Evolutionary conservation across 2,113 vertebrate species (phyloP).

Genomic region (Rhinopithecus roxellana): DNA sequence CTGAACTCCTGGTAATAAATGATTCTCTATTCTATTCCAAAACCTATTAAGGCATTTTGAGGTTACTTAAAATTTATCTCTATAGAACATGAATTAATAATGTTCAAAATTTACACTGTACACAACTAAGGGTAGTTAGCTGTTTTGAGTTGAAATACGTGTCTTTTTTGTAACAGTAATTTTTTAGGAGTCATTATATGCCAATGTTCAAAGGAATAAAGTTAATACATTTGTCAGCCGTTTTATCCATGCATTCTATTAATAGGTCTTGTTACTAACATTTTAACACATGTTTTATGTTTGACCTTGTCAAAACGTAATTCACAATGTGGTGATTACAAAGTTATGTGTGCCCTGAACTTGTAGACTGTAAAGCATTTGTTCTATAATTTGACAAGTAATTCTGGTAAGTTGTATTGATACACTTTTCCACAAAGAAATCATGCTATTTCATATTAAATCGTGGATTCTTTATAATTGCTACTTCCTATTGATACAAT

Average conservation of each 20-base stretch:
- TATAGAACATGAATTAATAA: neutral
- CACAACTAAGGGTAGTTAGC: neutral
- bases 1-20: neutral
- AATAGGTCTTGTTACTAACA: neutral
- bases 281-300: neutral
- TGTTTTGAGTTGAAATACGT: neutral
- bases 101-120: neutral
- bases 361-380: neutral
- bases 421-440: conserved; percentile 29
- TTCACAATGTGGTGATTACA: neutral
- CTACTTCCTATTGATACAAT: neutral
- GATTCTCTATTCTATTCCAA: neutral
- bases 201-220: neutral
- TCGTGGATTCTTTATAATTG: neutral
- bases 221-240: neutral
- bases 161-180: neutral
- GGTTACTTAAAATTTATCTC: neutral
- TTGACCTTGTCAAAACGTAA: neutral
- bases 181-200: neutral
- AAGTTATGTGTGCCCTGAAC: neutral
- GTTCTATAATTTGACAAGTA: neutral
- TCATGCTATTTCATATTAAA: neutral
- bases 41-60: neutral
- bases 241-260: neutral
- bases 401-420: neutral